These are phyloP conservation scores for Cyprinodon brontotheroides DNA, from an alignment of 2,113 vertebrate genomes.

Conservation along the genomic window DNA sequence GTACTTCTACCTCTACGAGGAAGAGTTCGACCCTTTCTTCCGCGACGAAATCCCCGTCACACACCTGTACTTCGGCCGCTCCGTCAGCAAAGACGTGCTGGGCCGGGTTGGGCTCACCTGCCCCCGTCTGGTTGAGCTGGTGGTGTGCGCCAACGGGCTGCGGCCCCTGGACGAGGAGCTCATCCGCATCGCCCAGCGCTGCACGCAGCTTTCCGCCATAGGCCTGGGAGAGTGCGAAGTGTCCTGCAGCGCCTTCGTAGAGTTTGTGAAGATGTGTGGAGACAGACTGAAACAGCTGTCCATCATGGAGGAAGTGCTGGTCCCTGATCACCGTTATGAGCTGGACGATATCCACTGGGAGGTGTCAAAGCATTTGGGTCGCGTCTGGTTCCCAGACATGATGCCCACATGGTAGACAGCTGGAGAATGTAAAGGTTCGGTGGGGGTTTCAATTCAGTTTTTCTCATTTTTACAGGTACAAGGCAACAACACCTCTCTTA, in stretches of 20 bases:
- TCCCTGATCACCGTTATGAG: conserved; percentile 93
- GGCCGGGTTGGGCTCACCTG: conserved; percentile 93
- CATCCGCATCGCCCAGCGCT: conserved; percentile 92
- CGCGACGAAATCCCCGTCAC: conserved; percentile 91
- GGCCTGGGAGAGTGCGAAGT: conserved; percentile 96
- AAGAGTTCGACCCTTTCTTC: conserved; percentile 96
- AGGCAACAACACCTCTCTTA: conserved; percentile 8
- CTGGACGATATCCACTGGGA: conserved; percentile 98
- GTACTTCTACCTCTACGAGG: conserved; percentile 97
- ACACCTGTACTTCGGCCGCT: conserved; percentile 95
- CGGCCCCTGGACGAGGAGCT: conserved; percentile 94
- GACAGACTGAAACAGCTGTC: conserved; percentile 92
- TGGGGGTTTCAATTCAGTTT: neutral
- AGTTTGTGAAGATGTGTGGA: conserved; percentile 97
- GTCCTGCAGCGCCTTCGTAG: conserved; percentile 96
- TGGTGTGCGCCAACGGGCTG: conserved; percentile 95
- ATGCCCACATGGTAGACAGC: conserved; percentile 95
- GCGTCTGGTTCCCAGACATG: conserved; percentile 98
- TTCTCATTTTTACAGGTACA: neutral
- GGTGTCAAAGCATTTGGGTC: conserved; percentile 94
- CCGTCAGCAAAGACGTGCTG: conserved; percentile 96
- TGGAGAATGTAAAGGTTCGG: neutral
- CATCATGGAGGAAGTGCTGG: conserved; percentile 97
- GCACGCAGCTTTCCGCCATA: conserved; percentile 91
- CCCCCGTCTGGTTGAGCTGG: conserved; percentile 92